Evolutionary conservation across 1,140 invertebrate genomes (phyloP), one percentile per base, ranked within the genome.

Genomic region (Panagrolaimus sp.): DNA sequence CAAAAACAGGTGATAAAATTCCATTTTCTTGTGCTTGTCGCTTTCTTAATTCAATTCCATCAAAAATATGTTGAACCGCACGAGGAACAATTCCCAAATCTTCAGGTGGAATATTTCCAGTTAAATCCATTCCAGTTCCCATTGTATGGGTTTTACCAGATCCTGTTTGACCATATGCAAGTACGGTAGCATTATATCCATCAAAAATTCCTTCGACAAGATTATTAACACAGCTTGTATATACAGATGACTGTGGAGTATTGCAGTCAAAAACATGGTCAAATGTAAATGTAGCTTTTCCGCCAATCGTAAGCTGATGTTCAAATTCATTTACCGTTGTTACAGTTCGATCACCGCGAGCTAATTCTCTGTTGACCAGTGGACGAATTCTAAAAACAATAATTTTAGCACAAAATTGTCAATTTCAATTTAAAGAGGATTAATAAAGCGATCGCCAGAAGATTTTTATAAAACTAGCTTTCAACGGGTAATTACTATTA

Each of bases 71-170:
- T 48, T 82, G 73, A 25, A 86, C 84, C 7, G 86, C 84, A 31
- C 86, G 68, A 9, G 86, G 86, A 61, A 87, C 84, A 45, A 87
- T 85, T 47, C 86, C 86, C 9, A 82, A 74, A 38, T 83, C 71
- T 23, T 81, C 78, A 27, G 82, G 71, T 0, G 44, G 14, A 14
- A 68, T 53, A 70, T 45, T 62, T n/a, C 70, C 65, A 68, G 91
- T 89, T 3, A 92, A 87, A 77, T 97, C 93, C 84, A 97, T 96
- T 0, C 92, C 93, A 8, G 94, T 97, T 23, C 96, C 96, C 96
- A 98, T 98, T 0, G 93, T 94, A 83, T 93, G 96, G 0, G 96
- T 98, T 87, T 98, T 98, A 0, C 95, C 96, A 23, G 91, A 92
- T 0, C 93, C 93, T 57, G 93, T 96, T 88, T 93, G 81, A 65